Base-by-base conservation (phyloP, 2,888 invertebrate genomes). In the Margaritifera margaritifera region DNA sequence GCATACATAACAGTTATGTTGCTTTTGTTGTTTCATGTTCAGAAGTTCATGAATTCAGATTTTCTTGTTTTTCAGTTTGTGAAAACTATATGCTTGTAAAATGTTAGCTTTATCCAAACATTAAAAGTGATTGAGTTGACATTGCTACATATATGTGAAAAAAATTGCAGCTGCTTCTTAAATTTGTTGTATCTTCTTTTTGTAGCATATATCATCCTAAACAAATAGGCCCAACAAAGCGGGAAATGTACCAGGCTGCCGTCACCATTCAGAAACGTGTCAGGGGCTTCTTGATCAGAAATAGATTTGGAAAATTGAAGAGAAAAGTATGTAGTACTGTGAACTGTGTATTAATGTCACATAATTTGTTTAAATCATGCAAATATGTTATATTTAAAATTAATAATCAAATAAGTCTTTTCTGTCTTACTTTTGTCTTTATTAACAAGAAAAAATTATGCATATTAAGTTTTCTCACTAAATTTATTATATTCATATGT, bases 151-250 rank as follows among this genome's bases (percentile, higher is more conserved):
- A 4, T 3, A 15, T 15, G 42, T 42, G 42, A 42, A 11, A 42
- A 42, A 11, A 15, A 42, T 42, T 42, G 42, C 15, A 42, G 15
- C 42, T 42, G 15, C 42, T 42, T 42, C 11, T 15, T 11, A 42
- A 42, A 42, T 42, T 42, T 11, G 11, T 42, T 42, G 42, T 42
- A 42, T 42, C 42, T 15, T 24, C 25, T 0, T 54, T n/a, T 80
- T 77, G 18, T 81, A 88, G 88, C 69, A 82, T 83, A 15, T 88
- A 87, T 66, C 87, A 87, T 74, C 87, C 87, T 1, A 87, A 86
- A 71, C 81, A 82, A 60, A 79, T 78, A 15, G 87, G 87, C 11
- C 84, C 84, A 0, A 80, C 83, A 54, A 84, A 77, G 69, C 73
- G 77, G 50, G 82, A 85, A 50, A 72, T 85, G 69, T 72, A 84